Conservation (phyloP, 2,888 invertebrate genomes). For the Pachliopta kotzebuea region DNA sequence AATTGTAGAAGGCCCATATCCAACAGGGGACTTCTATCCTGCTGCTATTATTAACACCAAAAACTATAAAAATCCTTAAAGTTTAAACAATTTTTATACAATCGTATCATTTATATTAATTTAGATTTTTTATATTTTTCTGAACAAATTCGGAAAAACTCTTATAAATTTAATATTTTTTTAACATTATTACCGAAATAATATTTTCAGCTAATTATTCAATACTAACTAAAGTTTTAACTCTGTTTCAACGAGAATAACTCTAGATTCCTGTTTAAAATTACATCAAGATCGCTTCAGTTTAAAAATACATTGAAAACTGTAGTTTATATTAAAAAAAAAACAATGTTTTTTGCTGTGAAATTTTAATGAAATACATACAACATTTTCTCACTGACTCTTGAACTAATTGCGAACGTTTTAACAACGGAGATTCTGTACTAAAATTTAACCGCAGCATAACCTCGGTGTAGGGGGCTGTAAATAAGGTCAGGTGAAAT, state of each 20-base stretch:
- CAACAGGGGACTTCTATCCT: too few species aligned
- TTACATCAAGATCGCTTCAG: background rate
- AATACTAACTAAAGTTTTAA: background rate
- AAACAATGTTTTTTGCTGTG: background rate
- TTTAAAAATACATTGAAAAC: background rate
- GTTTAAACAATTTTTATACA: too few species aligned
- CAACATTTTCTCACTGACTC: background rate
- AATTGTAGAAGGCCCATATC: too few species aligned
- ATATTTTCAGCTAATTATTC: background rate
- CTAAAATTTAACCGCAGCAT: constrained; percentile 4
- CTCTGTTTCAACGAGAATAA: background rate
- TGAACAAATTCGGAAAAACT: too few species aligned
- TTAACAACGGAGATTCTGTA: background rate
- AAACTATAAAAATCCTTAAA: too few species aligned
- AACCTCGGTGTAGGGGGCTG: constrained; percentile 11
- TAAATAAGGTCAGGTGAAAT: constrained; percentile 24
- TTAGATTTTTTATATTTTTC: too few species aligned
- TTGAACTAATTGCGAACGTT: background rate
- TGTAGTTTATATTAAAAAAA: background rate
- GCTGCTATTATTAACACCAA: too few species aligned
- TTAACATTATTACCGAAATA: too few species aligned
- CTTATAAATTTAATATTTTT: too few species aligned
- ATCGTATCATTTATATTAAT: too few species aligned
- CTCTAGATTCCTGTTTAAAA: background rate
- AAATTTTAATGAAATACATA: background rate